Evolutionary conservation across 37 sponge, comb jelly and placozoan genomes (phyloP), one percentile per base, ranked within the genome.

Genomic region (Ianthella basta): DNA sequence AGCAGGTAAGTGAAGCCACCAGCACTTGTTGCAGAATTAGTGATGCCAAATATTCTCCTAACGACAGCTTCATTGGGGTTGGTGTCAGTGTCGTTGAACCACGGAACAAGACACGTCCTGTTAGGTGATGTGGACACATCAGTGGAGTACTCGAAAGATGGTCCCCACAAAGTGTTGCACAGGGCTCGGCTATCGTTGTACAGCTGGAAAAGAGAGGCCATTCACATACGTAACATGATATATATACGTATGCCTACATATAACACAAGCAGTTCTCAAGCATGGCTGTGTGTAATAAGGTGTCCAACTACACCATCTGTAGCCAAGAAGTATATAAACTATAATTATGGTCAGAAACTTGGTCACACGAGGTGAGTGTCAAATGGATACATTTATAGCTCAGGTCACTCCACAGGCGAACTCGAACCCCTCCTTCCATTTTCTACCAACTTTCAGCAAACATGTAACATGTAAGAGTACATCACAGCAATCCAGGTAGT

Each of bases 161-260:
- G 72, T 6, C 91, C 87, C 91, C 91, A 91, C 40, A 91, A 85
- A 0, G 24, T 66, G 16, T 80, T 63, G 63, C 91, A 91, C 15
- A 91, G 44, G 0, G 68, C 85, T 6, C 29, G 32, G 5, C 85
- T 82, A 87, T 81, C 66, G 32, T 64, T 80, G 60, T 91, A 91
- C 15, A 79, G 37, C 33, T 91, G 44, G 2, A 19, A 50, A 75
- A 41, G 14, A 32, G 36, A 5, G 20, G 35, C 35, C 12, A 69
- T 34, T 34, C 18, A 69, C 18, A n/a, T n/a, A 69, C 4, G 25
- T 6, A 34, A 69, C 50, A 44, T 44, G 50, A 44, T 44, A 21
- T 70, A 33, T 70, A 19, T 2, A 33, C 23, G 37, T 34, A 33
- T 70, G 37, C 14, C 3, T 34, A 33, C 6, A 33, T 70, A 13